phyloP scores from a whole-genome alignment of 2,113 vertebrate genomes.

The Platysteira castanea region DNA sequence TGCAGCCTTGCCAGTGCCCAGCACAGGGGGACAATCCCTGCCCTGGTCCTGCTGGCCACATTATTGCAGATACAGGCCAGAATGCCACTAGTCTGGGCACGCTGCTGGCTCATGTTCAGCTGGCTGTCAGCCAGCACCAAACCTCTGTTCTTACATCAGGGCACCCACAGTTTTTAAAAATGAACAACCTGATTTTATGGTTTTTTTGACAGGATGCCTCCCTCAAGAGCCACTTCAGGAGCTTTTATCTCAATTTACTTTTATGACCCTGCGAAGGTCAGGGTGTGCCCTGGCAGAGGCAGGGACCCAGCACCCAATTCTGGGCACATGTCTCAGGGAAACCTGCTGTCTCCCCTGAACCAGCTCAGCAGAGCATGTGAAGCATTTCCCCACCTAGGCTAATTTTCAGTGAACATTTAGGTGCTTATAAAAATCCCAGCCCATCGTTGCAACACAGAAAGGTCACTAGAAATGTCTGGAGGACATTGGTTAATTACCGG shows the following conservation, averaged over 20 bases:
- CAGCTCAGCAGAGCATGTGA: rapidly evolving
- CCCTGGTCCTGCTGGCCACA: neutral
- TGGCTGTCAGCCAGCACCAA: neutral
- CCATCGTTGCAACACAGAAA: neutral
- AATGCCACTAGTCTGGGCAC: neutral
- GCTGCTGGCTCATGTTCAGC: neutral
- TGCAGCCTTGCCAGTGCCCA: neutral
- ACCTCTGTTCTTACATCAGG: neutral
- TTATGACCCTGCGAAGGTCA: neutral
- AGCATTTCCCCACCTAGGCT: neutral
- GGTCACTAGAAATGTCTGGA: neutral
- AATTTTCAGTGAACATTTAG: neutral
- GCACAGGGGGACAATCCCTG: neutral
- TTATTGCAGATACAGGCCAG: neutral
- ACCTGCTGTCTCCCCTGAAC: neutral
- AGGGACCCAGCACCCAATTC: rapidly evolving
- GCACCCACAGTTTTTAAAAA: neutral
- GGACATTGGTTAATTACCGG: neutral
- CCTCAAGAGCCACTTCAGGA: neutral
- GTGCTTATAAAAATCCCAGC: neutral
- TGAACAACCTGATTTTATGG: neutral
- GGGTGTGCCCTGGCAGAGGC: neutral
- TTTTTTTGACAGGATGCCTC: neutral
- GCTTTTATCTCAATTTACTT: neutral
- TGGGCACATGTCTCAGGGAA: rapidly evolving